Conservation (phyloP, 2,113 vertebrate species). For the Miniopterus natalensis region DNA sequence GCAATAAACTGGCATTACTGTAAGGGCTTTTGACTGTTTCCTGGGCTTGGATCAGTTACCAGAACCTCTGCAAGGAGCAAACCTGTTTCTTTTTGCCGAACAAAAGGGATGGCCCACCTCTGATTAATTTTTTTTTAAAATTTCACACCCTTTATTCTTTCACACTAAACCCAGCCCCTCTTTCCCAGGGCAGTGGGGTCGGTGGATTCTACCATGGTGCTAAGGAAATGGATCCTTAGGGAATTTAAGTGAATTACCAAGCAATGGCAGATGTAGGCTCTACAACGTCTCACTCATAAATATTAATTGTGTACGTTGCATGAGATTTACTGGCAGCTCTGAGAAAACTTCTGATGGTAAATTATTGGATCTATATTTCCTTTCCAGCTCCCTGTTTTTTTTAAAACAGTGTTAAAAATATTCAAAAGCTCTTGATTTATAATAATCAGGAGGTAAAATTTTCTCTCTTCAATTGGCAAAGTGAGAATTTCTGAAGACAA, state of each 20-base stretch:
- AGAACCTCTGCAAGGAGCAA: background rate
- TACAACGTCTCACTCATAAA: constrained; percentile 62
- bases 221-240: constrained; percentile 49
- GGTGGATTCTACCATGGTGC: background rate
- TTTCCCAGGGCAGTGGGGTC: background rate
- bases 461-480: background rate
- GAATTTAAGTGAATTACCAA: constrained; percentile 49
- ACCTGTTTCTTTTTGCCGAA: background rate
- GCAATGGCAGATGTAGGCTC: background rate
- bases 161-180: background rate
- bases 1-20: background rate
- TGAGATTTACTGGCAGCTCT: constrained; percentile 67
- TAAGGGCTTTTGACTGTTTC: background rate
- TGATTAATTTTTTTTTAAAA: background rate
- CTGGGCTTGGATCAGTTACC: background rate
- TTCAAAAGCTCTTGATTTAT: constrained; percentile 58
- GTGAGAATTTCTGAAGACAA: constrained; percentile 2
- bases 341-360: constrained; percentile 65
- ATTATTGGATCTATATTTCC: constrained; percentile 68
- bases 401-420: constrained; percentile 34
- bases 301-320: constrained; percentile 65
- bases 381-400: background rate
- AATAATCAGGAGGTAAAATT: constrained; percentile 1
- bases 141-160: background rate
- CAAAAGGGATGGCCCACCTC: background rate